phyloP scores from a whole-genome alignment of 2,797 vertebrate species.

The Cercopithecus diana region DNA sequence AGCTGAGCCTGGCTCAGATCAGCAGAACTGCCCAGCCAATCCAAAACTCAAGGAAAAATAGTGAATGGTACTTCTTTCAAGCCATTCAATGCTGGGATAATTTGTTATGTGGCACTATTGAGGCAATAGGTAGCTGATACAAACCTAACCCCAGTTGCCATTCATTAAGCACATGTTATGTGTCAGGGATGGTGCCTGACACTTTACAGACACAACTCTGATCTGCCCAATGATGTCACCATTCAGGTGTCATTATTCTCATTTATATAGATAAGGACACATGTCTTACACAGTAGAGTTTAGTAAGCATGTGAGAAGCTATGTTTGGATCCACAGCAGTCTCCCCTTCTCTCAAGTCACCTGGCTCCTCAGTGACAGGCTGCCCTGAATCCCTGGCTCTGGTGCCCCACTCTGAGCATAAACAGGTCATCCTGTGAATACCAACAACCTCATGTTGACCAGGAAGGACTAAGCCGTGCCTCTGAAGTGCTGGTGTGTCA shows the following conservation, averaged over 20 bases:
- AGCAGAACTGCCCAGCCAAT: background rate
- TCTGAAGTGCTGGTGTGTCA: slow-evolving; percentile 60
- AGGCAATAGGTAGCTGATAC: background rate
- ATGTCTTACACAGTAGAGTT: no score
- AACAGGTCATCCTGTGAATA: slow-evolving; percentile 58
- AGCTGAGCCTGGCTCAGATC: background rate
- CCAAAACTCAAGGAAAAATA: rapidly evolving
- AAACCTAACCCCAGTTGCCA: rapidly evolving
- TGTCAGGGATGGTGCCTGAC: rapidly evolving
- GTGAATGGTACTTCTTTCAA: background rate
- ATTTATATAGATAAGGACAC: background rate
- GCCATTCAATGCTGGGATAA: background rate
- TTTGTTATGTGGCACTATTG: background rate
- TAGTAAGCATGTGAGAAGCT: background rate
- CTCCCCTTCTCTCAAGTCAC: background rate
- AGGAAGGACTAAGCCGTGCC: slow-evolving; percentile 27
- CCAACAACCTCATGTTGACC: slow-evolving; percentile 66
- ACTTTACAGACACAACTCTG: background rate
- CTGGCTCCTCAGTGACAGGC: background rate
- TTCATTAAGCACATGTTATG: no score
- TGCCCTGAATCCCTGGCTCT: no score
- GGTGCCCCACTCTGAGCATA: background rate
- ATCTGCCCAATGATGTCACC: background rate
- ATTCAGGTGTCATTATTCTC: no score
- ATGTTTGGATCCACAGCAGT: background rate